Conservation (phyloP, 2,113 vertebrate genomes). For the Miniopterus natalensis region DNA sequence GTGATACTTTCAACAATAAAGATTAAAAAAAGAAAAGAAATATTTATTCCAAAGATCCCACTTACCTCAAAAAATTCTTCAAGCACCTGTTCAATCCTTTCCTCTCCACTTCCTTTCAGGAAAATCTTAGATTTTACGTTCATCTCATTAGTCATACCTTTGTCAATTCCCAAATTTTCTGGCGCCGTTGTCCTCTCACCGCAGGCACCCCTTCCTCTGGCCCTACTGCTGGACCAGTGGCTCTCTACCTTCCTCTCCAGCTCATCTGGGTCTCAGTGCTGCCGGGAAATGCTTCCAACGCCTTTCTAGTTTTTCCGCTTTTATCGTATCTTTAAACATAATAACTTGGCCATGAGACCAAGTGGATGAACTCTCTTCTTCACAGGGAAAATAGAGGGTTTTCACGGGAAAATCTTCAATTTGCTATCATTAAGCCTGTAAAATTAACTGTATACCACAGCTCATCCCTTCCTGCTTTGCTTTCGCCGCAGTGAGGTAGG, state of each 20-base stretch:
- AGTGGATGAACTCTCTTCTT: neutral
- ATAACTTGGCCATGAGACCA: neutral
- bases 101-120: neutral
- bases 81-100: neutral
- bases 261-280: neutral
- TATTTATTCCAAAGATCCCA: neutral
- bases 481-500: neutral
- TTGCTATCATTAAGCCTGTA: neutral
- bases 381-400: conserved; percentile 6
- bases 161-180: neutral
- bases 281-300: neutral
- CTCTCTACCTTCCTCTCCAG: neutral
- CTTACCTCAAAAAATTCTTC: neutral
- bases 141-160: neutral
- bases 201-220: neutral
- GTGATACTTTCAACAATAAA: no score
- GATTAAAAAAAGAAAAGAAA: neutral
- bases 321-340: conserved; percentile 41
- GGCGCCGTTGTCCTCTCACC: neutral
- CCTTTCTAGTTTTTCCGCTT: neutral
- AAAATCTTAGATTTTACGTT: neutral
- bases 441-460: neutral
- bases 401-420: neutral
- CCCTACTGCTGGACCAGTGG: neutral
- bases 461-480: neutral